Evolutionary conservation across 2,113 vertebrate genomes (phyloP).

Genomic region (Paracanthobrama guichenoti): DNA sequence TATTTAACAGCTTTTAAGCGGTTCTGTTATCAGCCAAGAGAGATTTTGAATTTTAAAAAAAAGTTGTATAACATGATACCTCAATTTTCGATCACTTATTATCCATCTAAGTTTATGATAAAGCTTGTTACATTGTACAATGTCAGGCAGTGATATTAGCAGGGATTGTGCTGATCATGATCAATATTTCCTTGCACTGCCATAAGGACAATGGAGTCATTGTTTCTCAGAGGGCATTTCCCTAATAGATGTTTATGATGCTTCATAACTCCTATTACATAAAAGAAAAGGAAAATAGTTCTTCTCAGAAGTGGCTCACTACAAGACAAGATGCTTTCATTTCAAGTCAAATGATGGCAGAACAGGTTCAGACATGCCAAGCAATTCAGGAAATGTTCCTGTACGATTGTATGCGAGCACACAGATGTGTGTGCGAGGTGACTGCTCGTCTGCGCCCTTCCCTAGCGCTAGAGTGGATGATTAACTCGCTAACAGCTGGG

Average conservation of each 20-base stretch:
- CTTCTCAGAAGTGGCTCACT: slow-evolving; percentile 1
- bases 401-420: neutral
- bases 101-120: too few relatives aligned
- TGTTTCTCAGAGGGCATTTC: neutral
- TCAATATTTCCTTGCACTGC: neutral
- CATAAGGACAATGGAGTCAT: neutral
- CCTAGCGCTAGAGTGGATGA: slow-evolving; percentile 67
- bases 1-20: neutral
- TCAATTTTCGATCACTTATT: too few relatives aligned
- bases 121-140: too few relatives aligned
- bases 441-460: neutral
- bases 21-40: too few relatives aligned
- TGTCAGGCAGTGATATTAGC: neutral
- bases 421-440: neutral
- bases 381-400: slow-evolving; percentile 10
- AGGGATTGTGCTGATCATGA: neutral
- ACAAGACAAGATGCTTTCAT: neutral
- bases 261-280: neutral
- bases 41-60: too few relatives aligned
- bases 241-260: neutral
- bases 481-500: slow-evolving; percentile 74
- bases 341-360: neutral
- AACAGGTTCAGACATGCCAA: slow-evolving; percentile 30
- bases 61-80: too few relatives aligned
- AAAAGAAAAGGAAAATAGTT: neutral